These are phyloP conservation scores for Oncorhynchus keta DNA, from an alignment of 2,113 vertebrate genomes.

Conservation along the genomic window DNA sequence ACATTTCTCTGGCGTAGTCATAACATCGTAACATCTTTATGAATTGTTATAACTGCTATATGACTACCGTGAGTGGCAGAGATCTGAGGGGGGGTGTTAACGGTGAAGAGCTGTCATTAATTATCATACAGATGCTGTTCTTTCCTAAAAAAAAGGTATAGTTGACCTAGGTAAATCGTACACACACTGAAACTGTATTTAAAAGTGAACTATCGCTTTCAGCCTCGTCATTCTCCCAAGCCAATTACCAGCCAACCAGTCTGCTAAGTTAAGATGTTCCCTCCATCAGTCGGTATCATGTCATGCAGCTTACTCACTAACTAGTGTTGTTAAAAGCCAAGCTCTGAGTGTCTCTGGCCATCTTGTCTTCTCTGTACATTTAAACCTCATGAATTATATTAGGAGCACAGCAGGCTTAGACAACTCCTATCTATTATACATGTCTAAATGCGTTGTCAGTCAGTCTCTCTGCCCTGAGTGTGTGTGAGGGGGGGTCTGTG, in stretches of 20 bases:
- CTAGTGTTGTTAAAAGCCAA: slow-evolving; percentile 7
- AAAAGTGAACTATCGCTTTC: too few species aligned
- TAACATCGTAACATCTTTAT: too few species aligned
- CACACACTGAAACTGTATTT: neutral
- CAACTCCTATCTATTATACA: slow-evolving; percentile 71
- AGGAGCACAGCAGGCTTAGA: slow-evolving; percentile 60
- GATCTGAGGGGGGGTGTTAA: too few species aligned
- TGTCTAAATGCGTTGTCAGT: slow-evolving; percentile 64
- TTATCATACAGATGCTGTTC: neutral
- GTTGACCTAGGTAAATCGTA: too few species aligned
- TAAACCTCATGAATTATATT: slow-evolving; percentile 71
- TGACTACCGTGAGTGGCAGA: too few species aligned
- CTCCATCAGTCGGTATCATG: neutral
- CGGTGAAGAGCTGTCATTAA: neutral
- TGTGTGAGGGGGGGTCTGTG: neutral
- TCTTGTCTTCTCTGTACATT: slow-evolving; percentile 45
- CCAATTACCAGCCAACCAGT: slow-evolving; percentile 15
- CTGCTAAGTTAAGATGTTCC: too few species aligned
- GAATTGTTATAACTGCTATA: too few species aligned
- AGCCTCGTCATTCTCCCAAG: too few species aligned
- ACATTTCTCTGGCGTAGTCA: too few species aligned
- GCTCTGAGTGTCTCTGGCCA: slow-evolving; percentile 27
- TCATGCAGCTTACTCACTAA: slow-evolving; percentile 8
- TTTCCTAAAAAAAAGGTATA: neutral
- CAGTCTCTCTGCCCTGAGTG: slow-evolving; percentile 41